A percentile compares a stretch with the other conserved stretches of the same genome.
Conservation (phyloP, 1,140 invertebrate species). For the Atta colombica region DNA sequence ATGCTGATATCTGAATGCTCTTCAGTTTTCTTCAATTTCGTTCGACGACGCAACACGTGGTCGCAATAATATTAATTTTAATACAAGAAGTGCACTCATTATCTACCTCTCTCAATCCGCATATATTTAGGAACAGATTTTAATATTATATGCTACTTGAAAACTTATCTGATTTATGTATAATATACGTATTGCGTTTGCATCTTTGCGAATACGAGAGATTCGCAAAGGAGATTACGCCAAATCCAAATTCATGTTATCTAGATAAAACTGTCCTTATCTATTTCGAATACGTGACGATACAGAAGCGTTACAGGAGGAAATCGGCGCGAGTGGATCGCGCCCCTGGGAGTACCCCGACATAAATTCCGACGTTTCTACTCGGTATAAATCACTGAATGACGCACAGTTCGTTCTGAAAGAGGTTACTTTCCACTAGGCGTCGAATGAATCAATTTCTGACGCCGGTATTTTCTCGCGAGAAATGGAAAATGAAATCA, state of each 20-base stretch:
- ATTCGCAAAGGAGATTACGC: constrained; percentile 6
- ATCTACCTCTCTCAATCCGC: background rate
- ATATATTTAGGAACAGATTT: background rate
- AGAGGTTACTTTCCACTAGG: constrained; percentile 32
- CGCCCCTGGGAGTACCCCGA: constrained; percentile 44
- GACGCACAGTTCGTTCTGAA: background rate
- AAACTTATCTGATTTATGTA: background rate
- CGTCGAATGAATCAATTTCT: constrained; percentile 45
- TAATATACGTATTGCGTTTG: background rate
- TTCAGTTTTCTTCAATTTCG: constrained; percentile 3
- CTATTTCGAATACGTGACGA: constrained; percentile 36
- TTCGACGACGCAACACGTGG: constrained; percentile 19
- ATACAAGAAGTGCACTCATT: background rate
- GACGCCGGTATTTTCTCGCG: constrained; percentile 23
- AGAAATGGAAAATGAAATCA: constrained; percentile 34
- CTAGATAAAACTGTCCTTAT: constrained; percentile 68
- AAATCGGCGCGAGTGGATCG: constrained; percentile 38
- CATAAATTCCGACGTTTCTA: constrained; percentile 55
- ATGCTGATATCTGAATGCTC: constrained; percentile 3
- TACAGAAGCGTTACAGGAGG: constrained; percentile 19
- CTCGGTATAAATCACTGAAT: constrained; percentile 63
- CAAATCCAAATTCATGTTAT: constrained; percentile 45
- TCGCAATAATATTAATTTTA: constrained; percentile 14
- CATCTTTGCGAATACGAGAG: background rate
- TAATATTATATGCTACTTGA: background rate